Percentiles rank a stretch among this genome's conserved stretches.
Conservation (phyloP, 2,888 invertebrate genomes). For the Eilema depressum region DNA sequence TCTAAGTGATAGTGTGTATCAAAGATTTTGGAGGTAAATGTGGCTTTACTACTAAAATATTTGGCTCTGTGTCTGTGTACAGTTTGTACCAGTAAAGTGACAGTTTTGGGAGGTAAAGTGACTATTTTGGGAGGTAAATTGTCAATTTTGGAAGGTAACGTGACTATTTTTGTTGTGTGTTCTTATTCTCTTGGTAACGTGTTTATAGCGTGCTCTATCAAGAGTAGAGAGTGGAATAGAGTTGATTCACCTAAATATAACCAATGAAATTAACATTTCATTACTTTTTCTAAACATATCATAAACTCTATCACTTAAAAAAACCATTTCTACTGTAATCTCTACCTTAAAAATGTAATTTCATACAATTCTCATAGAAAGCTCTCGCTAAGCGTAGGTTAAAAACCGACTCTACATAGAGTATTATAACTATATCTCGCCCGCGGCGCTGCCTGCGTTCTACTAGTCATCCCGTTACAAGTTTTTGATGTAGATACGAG, state of each 20-base stretch:
- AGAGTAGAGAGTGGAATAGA: not conserved
- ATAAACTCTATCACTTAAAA: constrained; percentile 3
- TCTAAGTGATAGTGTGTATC: constrained; percentile 76
- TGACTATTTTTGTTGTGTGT: not conserved
- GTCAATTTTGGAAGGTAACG: not conserved
- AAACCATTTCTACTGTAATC: not conserved
- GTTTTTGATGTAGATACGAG: constrained; percentile 32
- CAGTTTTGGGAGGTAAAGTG: not conserved
- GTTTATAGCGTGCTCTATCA: constrained; percentile 8
- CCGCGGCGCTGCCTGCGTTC: constrained; percentile 45
- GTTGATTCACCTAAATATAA: not conserved
- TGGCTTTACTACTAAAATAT: constrained; percentile 2
- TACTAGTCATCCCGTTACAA: constrained; percentile 40
- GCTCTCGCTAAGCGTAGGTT: constrained; percentile 39
- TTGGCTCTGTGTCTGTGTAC: constrained; percentile 3
- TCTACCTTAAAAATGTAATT: constrained; percentile 20
- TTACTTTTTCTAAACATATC: constrained; percentile 22
- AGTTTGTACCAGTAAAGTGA: not conserved
- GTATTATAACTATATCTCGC: constrained; percentile 41
- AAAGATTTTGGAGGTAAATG: constrained; percentile 80
- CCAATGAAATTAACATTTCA: constrained; percentile 20
- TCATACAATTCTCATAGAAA: constrained; percentile 35
- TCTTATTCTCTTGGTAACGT: not conserved
- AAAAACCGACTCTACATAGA: constrained; percentile 35
- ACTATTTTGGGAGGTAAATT: not conserved